These are phyloP conservation scores for Siderastrea siderea DNA, from an alignment of 92 coral and sea anemone species.

Conservation along the genomic window DNA sequence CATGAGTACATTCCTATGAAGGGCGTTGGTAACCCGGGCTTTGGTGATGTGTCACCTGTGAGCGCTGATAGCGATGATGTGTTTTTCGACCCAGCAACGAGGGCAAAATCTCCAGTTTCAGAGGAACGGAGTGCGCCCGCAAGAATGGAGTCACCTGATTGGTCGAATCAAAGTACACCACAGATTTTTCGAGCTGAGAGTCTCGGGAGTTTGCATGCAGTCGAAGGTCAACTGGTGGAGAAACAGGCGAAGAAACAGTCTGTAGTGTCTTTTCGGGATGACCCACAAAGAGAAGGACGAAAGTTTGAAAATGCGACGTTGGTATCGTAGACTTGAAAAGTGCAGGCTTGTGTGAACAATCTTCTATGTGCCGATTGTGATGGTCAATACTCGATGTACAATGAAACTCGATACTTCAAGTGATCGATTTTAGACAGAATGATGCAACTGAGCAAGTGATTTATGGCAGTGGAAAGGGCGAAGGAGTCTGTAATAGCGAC, in stretches of 20 bases:
- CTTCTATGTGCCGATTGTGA: too few relatives aligned
- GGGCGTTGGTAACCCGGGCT: conserved; percentile 61
- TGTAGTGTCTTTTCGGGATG: conserved; percentile 16
- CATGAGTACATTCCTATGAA: conserved; percentile 53
- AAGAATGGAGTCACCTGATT: not conserved
- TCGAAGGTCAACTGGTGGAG: conserved; percentile 17
- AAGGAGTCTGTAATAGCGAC: too few relatives aligned
- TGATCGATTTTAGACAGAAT: too few relatives aligned
- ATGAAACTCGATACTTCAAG: too few relatives aligned
- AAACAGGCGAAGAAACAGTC: conserved; percentile 36
- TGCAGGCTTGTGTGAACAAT: too few relatives aligned
- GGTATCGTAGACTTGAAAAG: not conserved
- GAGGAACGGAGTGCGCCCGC: not conserved
- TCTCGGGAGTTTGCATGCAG: conserved; percentile 26
- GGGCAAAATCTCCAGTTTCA: conserved; percentile 57
- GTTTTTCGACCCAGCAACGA: conserved; percentile 58
- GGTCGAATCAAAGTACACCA: conserved; percentile 17
- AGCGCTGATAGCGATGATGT: conserved; percentile 63
- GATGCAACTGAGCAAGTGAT: too few relatives aligned
- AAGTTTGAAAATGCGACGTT: not conserved
- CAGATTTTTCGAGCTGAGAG: conserved; percentile 24
- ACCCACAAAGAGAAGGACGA: not conserved
- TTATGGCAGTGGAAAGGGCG: too few relatives aligned
- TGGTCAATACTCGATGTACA: too few relatives aligned
- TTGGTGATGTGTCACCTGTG: conserved; percentile 23